Base-by-base conservation (phyloP, 2,113 vertebrate genomes). In the Naja naja region DNA sequence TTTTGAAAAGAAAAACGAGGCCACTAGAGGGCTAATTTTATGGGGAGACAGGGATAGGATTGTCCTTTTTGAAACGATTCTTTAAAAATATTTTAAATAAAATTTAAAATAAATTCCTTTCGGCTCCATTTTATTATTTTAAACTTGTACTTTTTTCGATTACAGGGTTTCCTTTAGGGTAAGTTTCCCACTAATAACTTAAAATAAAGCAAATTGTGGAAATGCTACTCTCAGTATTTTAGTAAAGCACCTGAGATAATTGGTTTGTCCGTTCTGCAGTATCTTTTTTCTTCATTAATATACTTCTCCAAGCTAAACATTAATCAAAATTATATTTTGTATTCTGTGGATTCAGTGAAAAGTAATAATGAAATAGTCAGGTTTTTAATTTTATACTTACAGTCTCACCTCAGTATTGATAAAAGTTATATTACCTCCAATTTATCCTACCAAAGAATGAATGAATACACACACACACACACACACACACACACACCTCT, bases 11-110 rank as follows among this genome's bases (percentile, higher is more conserved):
- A 88, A 88, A 53, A 4, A 53, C 7, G 47, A 87, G 20, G 20
- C 91, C 91, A 92, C 91, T 92, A 92, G 86, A 25, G 91, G 91
- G 91, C 91, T 92, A 30, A 25, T 52, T 69, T 92, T 54, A 53
- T 52, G 69, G 86, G 58, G 25, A 69, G 49, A 88, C n/a, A 53
- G 47, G n/a, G 45, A 88, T 39, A 64, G 16, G 58, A 88, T 92
- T 53, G n/a, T 23, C 16, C 47, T 49, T 25, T 60, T 64, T 49
- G n/a, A 64, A 64, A 52, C 0, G 0, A 81, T 69, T 18, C 30
- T 69, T 69, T 69, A 16, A 69, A 69, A 69, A 18, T 34, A 34
- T 69, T 34, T 34, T 6, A 69, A n/a, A 16, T 18, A 34, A 69
- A n/a, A 69, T n/a, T 69, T 69, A n/a, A 69, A 69, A 69, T 34